Evolutionary conservation across 2,113 vertebrate species (phyloP), one percentile per base, ranked within the genome.

Genomic region (Rhabdomys dilectus): DNA sequence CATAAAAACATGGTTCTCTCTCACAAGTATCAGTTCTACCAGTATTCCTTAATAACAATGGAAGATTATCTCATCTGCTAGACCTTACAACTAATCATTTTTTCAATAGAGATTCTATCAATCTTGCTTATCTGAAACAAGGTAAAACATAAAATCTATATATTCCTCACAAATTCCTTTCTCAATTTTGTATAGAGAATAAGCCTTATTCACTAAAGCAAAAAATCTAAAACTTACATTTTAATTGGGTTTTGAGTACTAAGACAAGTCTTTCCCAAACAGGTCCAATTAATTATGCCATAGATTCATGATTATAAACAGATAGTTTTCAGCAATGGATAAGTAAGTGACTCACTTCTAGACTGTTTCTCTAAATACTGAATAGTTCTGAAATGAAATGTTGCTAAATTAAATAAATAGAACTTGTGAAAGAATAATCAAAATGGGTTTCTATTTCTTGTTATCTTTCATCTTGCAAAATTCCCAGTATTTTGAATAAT

Each of bases 361-460:
- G 13, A 91, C 17, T 91, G 58, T 95, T 19, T 72, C 26, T 82
- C 88, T 72, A 88, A 26, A 70, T 78, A 89, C 26, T 88, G 36
- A 88, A 56, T 81, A 34, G 4, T 10, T 48, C 51, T 80, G 24
- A 80, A 86, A 90, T 66, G 84, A 84, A 94, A 93, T 42, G 85
- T 60, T 95, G 88, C 16, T 26, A 95, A 90, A 45, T 88, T 56
- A 95, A 95, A 77, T 77, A 96, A 81, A 68, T 72, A 16, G 4
- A 51, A 94, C 36, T 96, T 96, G 26, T 89, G 78, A 96, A 95
- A 91, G 5, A 85, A 76, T 31, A 68, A 53, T 91, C 51, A 91
- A 78, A 92, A 70, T 90, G 21, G 45, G 13, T 94, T 86, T 26
- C 75, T 24, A 91, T 88, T 94, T 85, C 26, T 84, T 89, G 21